Evolutionary conservation across 2,797 vertebrate species (phyloP).

Genomic region (Euthynnus affinis): DNA sequence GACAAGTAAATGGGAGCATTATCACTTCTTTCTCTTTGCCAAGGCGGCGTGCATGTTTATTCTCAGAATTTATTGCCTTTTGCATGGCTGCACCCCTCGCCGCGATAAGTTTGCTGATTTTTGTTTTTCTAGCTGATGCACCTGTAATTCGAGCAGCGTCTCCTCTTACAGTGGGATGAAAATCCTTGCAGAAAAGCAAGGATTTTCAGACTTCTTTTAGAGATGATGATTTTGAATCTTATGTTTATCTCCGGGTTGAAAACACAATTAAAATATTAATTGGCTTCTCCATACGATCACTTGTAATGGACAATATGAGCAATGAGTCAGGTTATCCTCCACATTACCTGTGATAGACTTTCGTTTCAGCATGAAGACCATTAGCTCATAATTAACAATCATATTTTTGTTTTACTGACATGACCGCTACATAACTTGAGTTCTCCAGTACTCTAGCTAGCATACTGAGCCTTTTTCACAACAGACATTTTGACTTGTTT

Average conservation of each 20-base stretch:
- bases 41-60: constrained; percentile 32
- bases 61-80: constrained; percentile 38
- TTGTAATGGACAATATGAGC: neutral
- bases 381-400: constrained; percentile 14
- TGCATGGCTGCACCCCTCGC: constrained; percentile 18
- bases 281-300: neutral
- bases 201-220: neutral
- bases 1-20: constrained; percentile 23
- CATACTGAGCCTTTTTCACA: too few species aligned
- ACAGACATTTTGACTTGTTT: too few species aligned
- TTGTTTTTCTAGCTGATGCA: constrained; percentile 25
- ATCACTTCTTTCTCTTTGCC: constrained; percentile 11
- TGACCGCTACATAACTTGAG: neutral
- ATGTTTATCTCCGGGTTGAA: neutral
- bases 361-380: constrained; percentile 9
- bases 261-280: neutral
- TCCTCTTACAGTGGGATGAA: neutral
- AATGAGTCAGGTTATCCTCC: neutral
- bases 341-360: neutral
- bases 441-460: too few species aligned
- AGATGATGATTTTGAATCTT: neutral
- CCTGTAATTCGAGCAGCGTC: constrained; percentile 21
- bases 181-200: neutral
- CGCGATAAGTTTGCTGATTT: constrained; percentile 28
- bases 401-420: constrained; percentile 14